phyloP scores from a whole-genome alignment of 2,888 invertebrate species.

The Sepiola atlantica region DNA sequence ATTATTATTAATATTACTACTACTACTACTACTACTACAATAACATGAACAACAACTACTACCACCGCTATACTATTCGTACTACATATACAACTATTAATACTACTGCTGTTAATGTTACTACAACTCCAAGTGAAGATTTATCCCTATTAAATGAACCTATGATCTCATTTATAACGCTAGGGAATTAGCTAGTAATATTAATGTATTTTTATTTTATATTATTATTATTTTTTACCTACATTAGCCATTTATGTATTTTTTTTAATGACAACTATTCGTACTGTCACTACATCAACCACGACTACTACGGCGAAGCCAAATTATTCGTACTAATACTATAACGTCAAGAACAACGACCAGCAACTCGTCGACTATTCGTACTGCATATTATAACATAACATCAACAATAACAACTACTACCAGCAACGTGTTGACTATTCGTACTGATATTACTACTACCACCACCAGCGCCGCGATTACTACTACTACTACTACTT shows the following conservation, averaged over 20 bases:
- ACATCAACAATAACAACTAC: not conserved
- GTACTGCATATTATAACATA: not conserved
- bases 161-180: no score
- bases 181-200: not conserved
- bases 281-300: not conserved
- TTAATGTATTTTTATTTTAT: not conserved
- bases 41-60: no score
- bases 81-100: not conserved
- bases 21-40: no score
- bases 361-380: not conserved
- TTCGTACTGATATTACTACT: not conserved
- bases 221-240: not conserved
- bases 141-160: no score
- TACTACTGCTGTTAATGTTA: not conserved
- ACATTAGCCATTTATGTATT: not conserved
- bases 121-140: not conserved
- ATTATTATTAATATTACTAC: no score
- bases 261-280: not conserved
- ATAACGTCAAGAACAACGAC: not conserved
- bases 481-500: not conserved
- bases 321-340: not conserved
- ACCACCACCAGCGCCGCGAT: not conserved
- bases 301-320: no score
- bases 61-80: slow-evolving; percentile 40
- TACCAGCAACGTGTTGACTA: not conserved